A percentile compares a stretch with the other conserved stretches of the same genome.
phyloP scores from a whole-genome alignment of 2,888 invertebrate species.

The Phorcus lineatus region DNA sequence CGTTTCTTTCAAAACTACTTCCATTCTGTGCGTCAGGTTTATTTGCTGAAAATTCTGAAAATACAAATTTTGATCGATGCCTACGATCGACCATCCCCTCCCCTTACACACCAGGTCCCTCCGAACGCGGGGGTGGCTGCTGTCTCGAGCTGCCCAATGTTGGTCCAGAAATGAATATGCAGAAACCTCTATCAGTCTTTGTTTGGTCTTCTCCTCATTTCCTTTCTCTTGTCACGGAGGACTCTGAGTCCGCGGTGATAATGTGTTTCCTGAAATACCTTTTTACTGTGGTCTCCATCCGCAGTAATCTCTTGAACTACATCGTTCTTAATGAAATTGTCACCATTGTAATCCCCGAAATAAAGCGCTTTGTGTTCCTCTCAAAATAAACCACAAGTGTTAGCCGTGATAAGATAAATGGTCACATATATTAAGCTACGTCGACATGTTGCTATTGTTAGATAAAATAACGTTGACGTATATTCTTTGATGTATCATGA shows the following conservation, averaged over 20 bases:
- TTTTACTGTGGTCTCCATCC: not conserved
- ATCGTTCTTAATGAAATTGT: not conserved
- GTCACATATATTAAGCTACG: no score
- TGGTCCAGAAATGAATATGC: not conserved
- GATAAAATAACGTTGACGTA: no score
- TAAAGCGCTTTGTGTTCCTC: not conserved
- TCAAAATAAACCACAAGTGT: no score
- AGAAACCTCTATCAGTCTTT: not conserved
- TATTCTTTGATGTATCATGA: no score
- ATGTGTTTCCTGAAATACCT: not conserved
- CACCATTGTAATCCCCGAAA: not conserved
- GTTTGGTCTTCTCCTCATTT: not conserved
- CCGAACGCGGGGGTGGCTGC: not conserved
- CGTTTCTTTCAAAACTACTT: not conserved
- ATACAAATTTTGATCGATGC: not conserved
- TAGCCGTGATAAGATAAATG: no score
- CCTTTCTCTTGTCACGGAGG: not conserved
- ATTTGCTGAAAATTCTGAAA: not conserved
- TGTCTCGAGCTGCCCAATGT: not conserved
- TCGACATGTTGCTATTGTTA: no score
- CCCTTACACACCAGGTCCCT: not conserved
- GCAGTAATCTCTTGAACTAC: not conserved
- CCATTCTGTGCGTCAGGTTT: not conserved
- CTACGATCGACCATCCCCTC: not conserved
- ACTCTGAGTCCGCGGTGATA: not conserved